A percentile compares a stretch with the other conserved stretches of the same genome.
phyloP scores from a whole-genome alignment of 1,140 invertebrate species.

The honey bee (Apis mellifera) region Amel_HAv3.1 CM009939.2:7737501-7738000 shows the following conservation, averaged over 20 bases:
- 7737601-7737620: neutral
- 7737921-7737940: neutral
- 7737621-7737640: neutral
- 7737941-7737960: conserved; percentile 12
- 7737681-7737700: neutral
- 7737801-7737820: neutral
- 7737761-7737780: neutral
- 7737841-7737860: neutral
- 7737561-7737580: conserved; percentile 31
- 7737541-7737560: conserved; percentile 35
- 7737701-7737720: neutral
- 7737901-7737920: neutral
- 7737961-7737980: conserved; percentile 1
- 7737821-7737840: neutral
- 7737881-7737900: neutral
- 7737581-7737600: conserved; percentile 25
- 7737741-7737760: neutral
- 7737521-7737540: conserved; percentile 74
- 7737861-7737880: neutral
- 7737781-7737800: neutral
- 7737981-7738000: conserved; percentile 27
- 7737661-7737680: neutral
- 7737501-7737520: conserved; percentile 92
- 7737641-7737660: neutral
- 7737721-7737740: neutral